Evolutionary conservation across 2,797 vertebrate genomes (phyloP), one percentile per base, ranked within the genome.

Genomic region (Silurus lanzhouensis): DNA sequence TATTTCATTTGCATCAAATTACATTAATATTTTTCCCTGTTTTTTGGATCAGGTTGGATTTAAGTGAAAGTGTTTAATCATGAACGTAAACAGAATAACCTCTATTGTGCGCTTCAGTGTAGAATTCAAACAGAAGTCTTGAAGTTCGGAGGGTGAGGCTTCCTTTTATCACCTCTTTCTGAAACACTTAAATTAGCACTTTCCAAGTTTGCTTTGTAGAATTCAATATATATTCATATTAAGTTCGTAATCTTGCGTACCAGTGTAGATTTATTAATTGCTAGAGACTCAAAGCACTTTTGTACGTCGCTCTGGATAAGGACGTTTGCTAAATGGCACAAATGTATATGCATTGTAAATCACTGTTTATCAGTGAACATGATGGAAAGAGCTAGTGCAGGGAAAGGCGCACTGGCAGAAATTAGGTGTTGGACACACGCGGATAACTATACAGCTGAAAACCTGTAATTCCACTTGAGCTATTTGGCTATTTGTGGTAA

Each of bases 401-500:
- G 7, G 9, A 58, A 60, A 60, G 27, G 17, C 3, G 57, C 52
- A 31, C 15, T 25, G 48, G 71, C 5, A 27, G 8, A 52, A 60
- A 31, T 78, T 44, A 78, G 31, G 58, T 78, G 58, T 58, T 78
- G 58, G 76, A 61, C 20, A 22, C 19, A 46, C 8, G 58, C 31
- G 61, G 31, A 61, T 44, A 44, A 78, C 44, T 63, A 61, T 61
- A 63, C 58, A 78, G 76, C 31, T 27, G 55, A 48, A 52, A 60
- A 71, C 31, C 25, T 79, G 52, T 27, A 48, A 85, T 67, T 75
- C 67, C 82, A 82, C 64, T 83, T 83, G 58, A 70, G 20, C 57
- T 38, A 38, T 76, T 31, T 57, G 74, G 15, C n/a, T 64, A 84
- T 85, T 85, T 71, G 84, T 81, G 67, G 66, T 66, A 81, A 9